Evolutionary conservation across 2,888 invertebrate genomes (phyloP).

Genomic region (Patella ulyssiponensis): DNA sequence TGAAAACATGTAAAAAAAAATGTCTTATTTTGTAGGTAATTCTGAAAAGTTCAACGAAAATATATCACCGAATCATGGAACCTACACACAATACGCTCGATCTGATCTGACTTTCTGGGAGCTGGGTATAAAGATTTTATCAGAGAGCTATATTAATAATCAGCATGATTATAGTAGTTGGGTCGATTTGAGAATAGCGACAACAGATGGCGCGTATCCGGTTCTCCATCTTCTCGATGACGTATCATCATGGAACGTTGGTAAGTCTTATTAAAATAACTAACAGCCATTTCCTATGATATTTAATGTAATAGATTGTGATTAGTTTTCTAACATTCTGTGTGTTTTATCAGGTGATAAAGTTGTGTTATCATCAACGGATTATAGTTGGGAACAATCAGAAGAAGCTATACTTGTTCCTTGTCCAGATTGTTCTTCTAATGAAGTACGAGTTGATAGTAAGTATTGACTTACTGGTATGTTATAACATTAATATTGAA

Average conservation of each 20-base stretch:
- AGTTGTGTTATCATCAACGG: slow-evolving; percentile 49
- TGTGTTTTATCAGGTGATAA: slow-evolving; percentile 40
- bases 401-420: slow-evolving; percentile 42
- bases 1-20: too few relatives aligned
- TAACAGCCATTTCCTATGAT: too few relatives aligned
- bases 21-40: too few relatives aligned
- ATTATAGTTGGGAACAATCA: slow-evolving; percentile 48
- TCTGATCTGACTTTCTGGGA: slow-evolving; percentile 17
- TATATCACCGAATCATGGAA: slow-evolving; percentile 1
- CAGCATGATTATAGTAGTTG: slow-evolving; percentile 18
- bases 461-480: background rate
- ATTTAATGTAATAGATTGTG: too few relatives aligned
- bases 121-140: slow-evolving; percentile 15
- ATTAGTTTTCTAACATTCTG: too few relatives aligned
- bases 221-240: slow-evolving; percentile 44
- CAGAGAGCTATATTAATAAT: slow-evolving; percentile 32
- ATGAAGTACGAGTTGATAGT: slow-evolving; percentile 31
- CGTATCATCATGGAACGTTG: slow-evolving; percentile 46
- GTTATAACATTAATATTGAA: too few relatives aligned
- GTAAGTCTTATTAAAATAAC: slow-evolving; percentile 21
- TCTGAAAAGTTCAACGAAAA: background rate
- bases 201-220: slow-evolving; percentile 36
- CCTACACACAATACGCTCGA: slow-evolving; percentile 15
- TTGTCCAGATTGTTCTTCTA: slow-evolving; percentile 27
- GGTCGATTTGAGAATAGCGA: slow-evolving; percentile 34